Conservation (phyloP, 2,888 invertebrate species). For the Plagodis pulveraria region DNA sequence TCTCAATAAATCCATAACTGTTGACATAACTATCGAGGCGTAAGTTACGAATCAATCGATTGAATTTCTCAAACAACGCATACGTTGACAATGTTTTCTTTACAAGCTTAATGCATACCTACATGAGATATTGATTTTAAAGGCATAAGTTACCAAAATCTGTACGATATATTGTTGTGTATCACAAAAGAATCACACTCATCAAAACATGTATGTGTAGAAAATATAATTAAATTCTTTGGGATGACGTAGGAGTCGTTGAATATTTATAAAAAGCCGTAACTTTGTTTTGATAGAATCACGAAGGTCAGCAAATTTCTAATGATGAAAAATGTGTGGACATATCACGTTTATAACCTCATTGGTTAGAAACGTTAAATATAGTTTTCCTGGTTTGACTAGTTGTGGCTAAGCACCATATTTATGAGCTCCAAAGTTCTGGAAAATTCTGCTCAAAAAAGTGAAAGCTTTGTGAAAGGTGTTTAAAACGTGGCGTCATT, state of each 20-base stretch:
- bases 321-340: conserved; percentile 5
- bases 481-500: conserved; percentile 10
- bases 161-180: no score
- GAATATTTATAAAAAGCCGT: conserved; percentile 11
- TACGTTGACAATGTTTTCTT: conserved; percentile 21
- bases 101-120: neutral
- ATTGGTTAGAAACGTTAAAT: conserved; percentile 5
- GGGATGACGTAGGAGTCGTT: neutral
- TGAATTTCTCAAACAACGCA: conserved; percentile 56
- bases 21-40: conserved; percentile 62
- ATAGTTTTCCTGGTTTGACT: conserved; percentile 29
- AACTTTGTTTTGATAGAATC: conserved; percentile 22
- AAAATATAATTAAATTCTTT: neutral
- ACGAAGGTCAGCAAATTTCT: conserved; percentile 5
- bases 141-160: no score
- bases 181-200: no score
- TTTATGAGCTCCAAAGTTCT: conserved; percentile 24
- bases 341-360: conserved; percentile 9
- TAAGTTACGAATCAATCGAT: conserved; percentile 52
- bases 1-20: conserved; percentile 52
- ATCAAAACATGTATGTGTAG: neutral
- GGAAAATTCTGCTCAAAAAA: conserved; percentile 34
- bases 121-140: no score
- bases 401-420: conserved; percentile 18
- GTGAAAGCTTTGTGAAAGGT: conserved; percentile 37